Percentiles rank a stretch among this genome's conserved stretches.
Conservation (phyloP, 2,888 invertebrate species). For the Cheilosia scutellata region DNA sequence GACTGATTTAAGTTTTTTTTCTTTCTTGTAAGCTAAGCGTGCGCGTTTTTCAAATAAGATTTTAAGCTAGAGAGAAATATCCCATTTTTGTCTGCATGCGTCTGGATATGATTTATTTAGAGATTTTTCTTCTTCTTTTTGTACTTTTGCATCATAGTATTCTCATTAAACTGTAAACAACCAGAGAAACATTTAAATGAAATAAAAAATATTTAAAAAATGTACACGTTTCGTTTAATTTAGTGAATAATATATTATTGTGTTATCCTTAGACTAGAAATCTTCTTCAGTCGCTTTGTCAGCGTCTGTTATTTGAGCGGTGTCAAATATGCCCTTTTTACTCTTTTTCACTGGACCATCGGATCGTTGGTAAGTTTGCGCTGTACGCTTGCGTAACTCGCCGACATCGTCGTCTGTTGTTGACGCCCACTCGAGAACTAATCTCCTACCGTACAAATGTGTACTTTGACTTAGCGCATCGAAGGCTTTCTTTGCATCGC, state of each 20-base stretch:
- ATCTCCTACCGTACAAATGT: constrained; percentile 97
- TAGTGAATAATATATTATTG: constrained; percentile 70
- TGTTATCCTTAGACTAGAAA: constrained; percentile 68
- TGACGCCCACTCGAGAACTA: constrained; percentile 96
- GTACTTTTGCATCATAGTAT: constrained; percentile 70
- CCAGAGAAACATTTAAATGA: constrained; percentile 61
- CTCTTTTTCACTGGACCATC: constrained; percentile 82
- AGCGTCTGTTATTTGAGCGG: constrained; percentile 74
- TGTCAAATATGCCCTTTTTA: constrained; percentile 84
- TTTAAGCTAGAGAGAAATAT: constrained; percentile 2
- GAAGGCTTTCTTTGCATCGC: constrained; percentile 97
- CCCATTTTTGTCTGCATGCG: constrained; percentile 40
- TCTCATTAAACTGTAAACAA: constrained; percentile 52
- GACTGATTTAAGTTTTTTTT: constrained; percentile 51
- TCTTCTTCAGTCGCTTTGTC: constrained; percentile 77
- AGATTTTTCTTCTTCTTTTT: constrained; percentile 49
- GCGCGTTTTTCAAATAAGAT: constrained; percentile 22
- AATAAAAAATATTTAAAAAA: constrained; percentile 64
- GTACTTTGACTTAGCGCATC: constrained; percentile 97
- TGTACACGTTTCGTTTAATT: constrained; percentile 70
- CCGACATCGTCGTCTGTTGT: constrained; percentile 90
- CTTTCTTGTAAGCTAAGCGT: constrained; percentile 21
- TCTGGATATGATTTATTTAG: constrained; percentile 54
- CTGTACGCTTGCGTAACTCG: constrained; percentile 93
- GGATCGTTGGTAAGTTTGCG: constrained; percentile 86